Evolutionary conservation across 2,888 invertebrate species (phyloP).

Genomic region (Drosophila borborema): DNA sequence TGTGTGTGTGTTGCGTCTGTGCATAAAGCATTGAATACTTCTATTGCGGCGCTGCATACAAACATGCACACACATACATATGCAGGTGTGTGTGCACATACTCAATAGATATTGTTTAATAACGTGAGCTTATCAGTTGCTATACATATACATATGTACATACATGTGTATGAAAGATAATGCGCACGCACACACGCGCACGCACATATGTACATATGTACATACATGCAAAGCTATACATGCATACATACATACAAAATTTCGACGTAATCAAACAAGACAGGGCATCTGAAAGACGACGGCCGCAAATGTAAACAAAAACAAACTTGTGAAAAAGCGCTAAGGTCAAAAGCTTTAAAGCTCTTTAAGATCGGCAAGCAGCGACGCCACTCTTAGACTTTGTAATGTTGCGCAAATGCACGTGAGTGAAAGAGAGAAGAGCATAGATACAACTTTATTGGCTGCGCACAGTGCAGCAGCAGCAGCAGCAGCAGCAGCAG

Average conservation of each 20-base stretch:
- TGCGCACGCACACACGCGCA: neutral
- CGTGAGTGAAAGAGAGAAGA: neutral
- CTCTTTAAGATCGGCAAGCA: constrained; percentile 10
- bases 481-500: neutral
- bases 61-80: neutral
- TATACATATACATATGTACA: constrained; percentile 1
- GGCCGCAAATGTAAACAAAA: constrained; percentile 39
- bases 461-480: neutral
- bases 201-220: neutral
- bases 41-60: neutral
- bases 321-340: constrained; percentile 14
- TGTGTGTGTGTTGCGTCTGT: neutral
- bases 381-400: neutral
- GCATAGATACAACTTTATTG: neutral
- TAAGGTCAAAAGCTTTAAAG: constrained; percentile 18
- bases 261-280: constrained; percentile 10
- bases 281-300: constrained; percentile 37
- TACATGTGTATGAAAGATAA: constrained; percentile 4
- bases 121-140: constrained; percentile 31
- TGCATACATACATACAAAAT: neutral
- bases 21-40: neutral
- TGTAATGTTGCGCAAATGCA: neutral
- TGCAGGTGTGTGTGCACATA: neutral
- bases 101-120: neutral
- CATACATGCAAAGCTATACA: neutral